Conservation (phyloP, 2,888 invertebrate genomes). For the Dryomyza anilis region DNA sequence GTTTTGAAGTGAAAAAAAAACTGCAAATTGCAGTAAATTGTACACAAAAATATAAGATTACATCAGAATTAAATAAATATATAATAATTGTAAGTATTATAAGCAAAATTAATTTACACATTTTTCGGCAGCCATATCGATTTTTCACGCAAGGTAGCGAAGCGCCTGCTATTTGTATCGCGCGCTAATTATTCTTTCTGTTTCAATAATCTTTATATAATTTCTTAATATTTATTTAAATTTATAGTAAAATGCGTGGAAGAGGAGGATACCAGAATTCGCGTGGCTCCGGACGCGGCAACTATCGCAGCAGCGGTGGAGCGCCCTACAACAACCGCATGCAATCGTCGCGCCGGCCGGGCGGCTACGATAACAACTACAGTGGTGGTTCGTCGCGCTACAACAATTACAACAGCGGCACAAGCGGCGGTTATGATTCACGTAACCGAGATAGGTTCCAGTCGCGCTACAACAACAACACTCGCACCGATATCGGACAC, state of each 20-base stretch:
- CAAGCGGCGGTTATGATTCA: constrained; percentile 50
- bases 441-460: constrained; percentile 44
- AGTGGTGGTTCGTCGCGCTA: constrained; percentile 40
- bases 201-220: no score
- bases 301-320: constrained; percentile 50
- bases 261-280: constrained; percentile 27
- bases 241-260: constrained; percentile 29
- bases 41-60: not conserved
- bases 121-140: not conserved
- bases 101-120: not conserved
- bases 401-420: constrained; percentile 46
- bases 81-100: not conserved
- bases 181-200: no score
- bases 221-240: not conserved
- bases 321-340: constrained; percentile 48
- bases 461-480: constrained; percentile 32
- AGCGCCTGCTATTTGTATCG: not conserved
- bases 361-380: constrained; percentile 48
- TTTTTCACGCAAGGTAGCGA: constrained; percentile 1
- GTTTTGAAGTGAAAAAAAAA: not conserved
- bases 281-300: constrained; percentile 28
- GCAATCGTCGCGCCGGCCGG: constrained; percentile 49
- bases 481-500: constrained; percentile 47
- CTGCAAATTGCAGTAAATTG: not conserved
- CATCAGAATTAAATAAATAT: not conserved